Evolutionary conservation across 2,113 vertebrate genomes (phyloP), one percentile per base, ranked within the genome.

Genomic region (Seriola rivoliana): DNA sequence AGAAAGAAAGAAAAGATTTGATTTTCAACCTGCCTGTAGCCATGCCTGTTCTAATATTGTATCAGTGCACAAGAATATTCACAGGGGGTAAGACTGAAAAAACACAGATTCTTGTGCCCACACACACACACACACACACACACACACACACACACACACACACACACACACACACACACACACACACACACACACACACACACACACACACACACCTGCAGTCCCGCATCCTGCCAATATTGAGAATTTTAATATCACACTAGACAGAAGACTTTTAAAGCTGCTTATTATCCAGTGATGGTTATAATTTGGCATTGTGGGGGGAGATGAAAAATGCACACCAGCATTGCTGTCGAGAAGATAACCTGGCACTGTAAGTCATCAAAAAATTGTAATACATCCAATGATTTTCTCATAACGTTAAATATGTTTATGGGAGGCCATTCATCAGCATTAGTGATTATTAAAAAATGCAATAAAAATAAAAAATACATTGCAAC

Each of bases 371-470:
- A 52, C 62, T 79, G 67, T 65, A 84, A 75, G 58, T 75, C 46
- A 75, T 85, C 12, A 19, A 79, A 64, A 68, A 48, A 46, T 78
- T 64, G 73, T 81, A 78, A 85, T 65, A 76, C 76, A 89, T 80
- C 25, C 75, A 75, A 71, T 80, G 65, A 81, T 87, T 89, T 85
- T 80, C 87, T 89, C 84, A 77, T 83, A 85, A 88, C 78, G 72
- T 80, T 74, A 84, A 90, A 89, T 85, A 71, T 87, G 71, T 87
- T 92, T 78, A 87, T 86, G 63, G 78, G 55, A 59, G 17, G 75
- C 69, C 74, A 80, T 93, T 88, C 68, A 89, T 94, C 83, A 85
- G 68, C 0, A 59, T 92, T 88, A 87, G 73, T 8, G 59, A 88
- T 88, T 82, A 79, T 93, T 76, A 83, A 79, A 89, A 88, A 81